Evolutionary conservation across 1,140 invertebrate genomes (phyloP).

Genomic region (Cyrtorhinus lividipennis): DNA sequence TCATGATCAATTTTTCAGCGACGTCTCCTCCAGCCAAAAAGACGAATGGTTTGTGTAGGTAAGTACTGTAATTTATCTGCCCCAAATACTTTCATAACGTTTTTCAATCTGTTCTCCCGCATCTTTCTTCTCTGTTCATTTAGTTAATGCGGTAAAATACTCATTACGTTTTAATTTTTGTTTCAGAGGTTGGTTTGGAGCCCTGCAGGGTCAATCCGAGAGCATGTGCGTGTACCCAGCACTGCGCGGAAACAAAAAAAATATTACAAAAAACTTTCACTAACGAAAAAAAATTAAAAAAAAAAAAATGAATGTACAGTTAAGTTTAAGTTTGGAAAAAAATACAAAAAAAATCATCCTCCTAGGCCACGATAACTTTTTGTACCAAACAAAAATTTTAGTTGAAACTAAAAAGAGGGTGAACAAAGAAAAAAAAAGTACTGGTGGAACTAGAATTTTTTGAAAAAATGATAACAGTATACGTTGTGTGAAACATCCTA

Average conservation of each 20-base stretch:
- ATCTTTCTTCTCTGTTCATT: too few species aligned
- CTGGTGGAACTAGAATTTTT: too few species aligned
- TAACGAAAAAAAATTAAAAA: too few species aligned
- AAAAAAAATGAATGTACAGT: conserved; percentile 3
- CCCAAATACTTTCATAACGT: not conserved
- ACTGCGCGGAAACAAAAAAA: conserved; percentile 24
- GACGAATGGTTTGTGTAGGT: conserved; percentile 50
- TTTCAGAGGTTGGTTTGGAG: conserved; percentile 37
- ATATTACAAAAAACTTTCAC: not conserved
- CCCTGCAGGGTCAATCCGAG: conserved; percentile 36
- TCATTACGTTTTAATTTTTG: conserved; percentile 20
- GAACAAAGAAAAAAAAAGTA: not conserved
- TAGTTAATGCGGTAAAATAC: too few species aligned
- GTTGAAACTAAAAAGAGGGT: not conserved
- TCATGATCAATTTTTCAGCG: too few species aligned
- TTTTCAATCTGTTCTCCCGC: too few species aligned
- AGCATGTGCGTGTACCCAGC: conserved; percentile 29
- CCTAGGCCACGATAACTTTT: conserved; percentile 4
- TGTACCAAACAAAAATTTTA: not conserved
- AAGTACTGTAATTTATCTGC: conserved; percentile 27
- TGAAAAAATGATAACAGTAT: not conserved
- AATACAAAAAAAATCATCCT: not conserved
- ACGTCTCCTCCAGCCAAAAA: conserved; percentile 45
- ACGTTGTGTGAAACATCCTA: not conserved
- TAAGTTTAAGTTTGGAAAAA: not conserved